Base-by-base conservation (phyloP, 1,140 invertebrate species). In the Drosophila subpulchrella region DNA sequence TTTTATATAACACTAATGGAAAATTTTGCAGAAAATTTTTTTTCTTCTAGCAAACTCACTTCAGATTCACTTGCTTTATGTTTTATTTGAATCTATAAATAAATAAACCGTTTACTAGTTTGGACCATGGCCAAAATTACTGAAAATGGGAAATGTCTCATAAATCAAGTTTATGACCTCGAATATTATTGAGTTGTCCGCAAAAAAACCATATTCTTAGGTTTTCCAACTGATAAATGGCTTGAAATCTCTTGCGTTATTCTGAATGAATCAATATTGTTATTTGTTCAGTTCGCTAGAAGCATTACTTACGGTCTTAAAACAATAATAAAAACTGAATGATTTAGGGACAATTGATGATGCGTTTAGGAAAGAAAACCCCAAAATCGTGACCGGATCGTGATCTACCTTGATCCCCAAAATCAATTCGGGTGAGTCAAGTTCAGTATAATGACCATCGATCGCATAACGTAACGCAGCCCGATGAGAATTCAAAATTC, bases 401-500 rank as follows among this genome's bases (percentile, higher is more conserved):
- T 15, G 46, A 50, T 54, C 50, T 42, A 63, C 59, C 59, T 67
- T 67, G 65, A 68, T 65, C 38, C 32, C 60, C 13, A 8, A 27
- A 50, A 47, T 48, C 47, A 41, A 36, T 65, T 67, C 36, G 36
- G 13, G 11, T 66, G 65, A 68, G 65, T 68, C 60, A 68, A 38
- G 60, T 51, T 36, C 36, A 42, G 51, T 51, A 36, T 50, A 50
- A 63, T 68, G 30, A 36, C 42, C 46, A 60, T 36, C 57, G 53
- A 61, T 61, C 59, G 59, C 34, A 12, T 61, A 61, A 61, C 50
- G 24, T 17, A 15, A 17, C 4, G n/a, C 7, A 66, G 27, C 11
- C n/a, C 46, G 34, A 27, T 15, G 48, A 50, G n/a, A 10, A 50
- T 50, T 32, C 30, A n/a, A 47, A 50, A 50, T 36, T 15, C 30